Evolutionary conservation across 2,888 invertebrate genomes (phyloP).

Genomic region (Sicus ferrugineus): DNA sequence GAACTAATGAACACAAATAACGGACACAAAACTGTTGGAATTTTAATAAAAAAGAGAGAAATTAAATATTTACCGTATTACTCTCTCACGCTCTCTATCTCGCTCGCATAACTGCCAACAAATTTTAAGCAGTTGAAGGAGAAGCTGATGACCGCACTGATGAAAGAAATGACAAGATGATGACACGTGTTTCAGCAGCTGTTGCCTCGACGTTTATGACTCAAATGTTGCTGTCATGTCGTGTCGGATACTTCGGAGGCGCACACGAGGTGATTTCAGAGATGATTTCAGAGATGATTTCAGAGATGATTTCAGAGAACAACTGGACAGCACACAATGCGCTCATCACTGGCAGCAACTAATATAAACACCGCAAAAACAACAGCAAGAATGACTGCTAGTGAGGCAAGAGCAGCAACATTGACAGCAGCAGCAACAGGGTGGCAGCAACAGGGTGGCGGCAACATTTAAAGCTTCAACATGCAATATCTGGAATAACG

Average conservation of each 20-base stretch:
- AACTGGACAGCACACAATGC: neutral
- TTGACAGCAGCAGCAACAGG: neutral
- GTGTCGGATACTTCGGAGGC: constrained; percentile 1
- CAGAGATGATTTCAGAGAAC: neutral
- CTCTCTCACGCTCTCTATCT: neutral
- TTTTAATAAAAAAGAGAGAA: neutral
- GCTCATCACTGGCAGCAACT: constrained; percentile 8
- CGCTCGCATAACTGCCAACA: neutral
- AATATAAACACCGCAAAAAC: neutral
- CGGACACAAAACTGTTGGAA: neutral
- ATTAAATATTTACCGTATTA: neutral
- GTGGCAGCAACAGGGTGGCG: too few relatives aligned
- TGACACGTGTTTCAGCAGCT: constrained; percentile 16
- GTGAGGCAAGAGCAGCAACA: neutral
- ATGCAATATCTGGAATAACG: too few relatives aligned
- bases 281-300: constrained; percentile 11
- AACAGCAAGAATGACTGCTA: neutral
- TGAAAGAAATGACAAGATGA: neutral
- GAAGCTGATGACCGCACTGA: too few relatives aligned
- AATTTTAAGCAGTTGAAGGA: neutral
- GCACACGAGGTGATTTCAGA: constrained; percentile 6
- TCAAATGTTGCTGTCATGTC: constrained; percentile 11
- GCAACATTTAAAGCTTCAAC: too few relatives aligned
- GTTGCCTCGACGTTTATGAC: constrained; percentile 13
- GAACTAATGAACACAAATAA: neutral